A percentile compares a stretch with the other conserved stretches of the same genome.
Evolutionary conservation across 2,113 vertebrate genomes (phyloP).

Genomic region (Ascaphus truei): DNA sequence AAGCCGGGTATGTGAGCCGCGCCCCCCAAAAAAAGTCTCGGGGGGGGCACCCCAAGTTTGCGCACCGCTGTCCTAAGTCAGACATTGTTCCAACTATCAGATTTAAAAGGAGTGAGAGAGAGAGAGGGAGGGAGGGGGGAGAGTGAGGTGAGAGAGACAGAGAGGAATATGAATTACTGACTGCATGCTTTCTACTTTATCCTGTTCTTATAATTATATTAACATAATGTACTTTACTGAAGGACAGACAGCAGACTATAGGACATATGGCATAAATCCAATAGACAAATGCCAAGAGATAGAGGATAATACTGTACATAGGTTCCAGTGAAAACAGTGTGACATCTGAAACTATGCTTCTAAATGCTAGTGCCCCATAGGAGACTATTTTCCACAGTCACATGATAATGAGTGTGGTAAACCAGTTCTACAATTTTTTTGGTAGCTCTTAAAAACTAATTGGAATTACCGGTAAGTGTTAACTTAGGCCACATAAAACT

Average conservation of each 20-base stretch:
- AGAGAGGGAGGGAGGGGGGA: too few species aligned
- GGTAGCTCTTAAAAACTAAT: background rate
- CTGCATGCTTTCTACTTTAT: slow-evolving; percentile 4
- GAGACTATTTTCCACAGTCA: background rate
- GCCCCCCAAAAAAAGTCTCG: too few species aligned
- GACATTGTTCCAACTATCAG: too few species aligned
- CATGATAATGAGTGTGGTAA: background rate
- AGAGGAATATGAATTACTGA: too few species aligned
- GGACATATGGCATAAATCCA: slow-evolving; percentile 22
- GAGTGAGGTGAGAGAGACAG: too few species aligned
- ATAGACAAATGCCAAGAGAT: slow-evolving; percentile 17
- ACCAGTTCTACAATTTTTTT: background rate
- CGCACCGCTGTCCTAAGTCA: too few species aligned
- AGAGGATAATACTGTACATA: slow-evolving; percentile 21
- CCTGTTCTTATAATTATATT: slow-evolving; percentile 12
- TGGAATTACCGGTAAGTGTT: background rate
- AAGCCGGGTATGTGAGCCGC: too few species aligned
- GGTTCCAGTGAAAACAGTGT: background rate
- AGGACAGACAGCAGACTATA: slow-evolving; percentile 7
- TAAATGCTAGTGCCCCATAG: background rate
- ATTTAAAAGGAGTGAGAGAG: too few species aligned
- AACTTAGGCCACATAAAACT: background rate
- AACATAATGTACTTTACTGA: slow-evolving; percentile 18
- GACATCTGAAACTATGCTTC: background rate
- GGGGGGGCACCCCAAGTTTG: too few species aligned